phyloP scores from a whole-genome alignment of 2,113 vertebrate species.

The Nestor notabilis region DNA sequence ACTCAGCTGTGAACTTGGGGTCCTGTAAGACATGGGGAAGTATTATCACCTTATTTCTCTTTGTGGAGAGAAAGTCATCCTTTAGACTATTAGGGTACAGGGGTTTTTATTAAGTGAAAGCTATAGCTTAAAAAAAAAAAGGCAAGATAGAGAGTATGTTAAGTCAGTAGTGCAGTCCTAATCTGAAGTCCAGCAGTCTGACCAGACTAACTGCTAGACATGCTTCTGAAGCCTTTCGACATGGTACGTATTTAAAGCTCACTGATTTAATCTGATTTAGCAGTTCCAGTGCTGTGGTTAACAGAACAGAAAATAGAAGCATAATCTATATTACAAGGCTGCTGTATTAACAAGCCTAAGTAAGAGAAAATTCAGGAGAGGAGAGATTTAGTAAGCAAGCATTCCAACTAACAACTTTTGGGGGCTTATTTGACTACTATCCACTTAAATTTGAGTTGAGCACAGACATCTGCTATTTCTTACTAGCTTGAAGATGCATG shows the following conservation, averaged over 20 bases:
- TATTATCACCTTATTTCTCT: neutral
- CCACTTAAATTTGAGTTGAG: neutral
- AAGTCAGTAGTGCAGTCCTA: neutral
- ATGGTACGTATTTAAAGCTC: neutral
- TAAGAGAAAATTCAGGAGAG: neutral
- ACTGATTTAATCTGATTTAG: constrained; percentile 32
- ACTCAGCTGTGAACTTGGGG: neutral
- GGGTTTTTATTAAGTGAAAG: neutral
- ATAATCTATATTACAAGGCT: neutral
- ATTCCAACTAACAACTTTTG: neutral
- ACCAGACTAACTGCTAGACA: neutral
- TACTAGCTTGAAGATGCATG: neutral
- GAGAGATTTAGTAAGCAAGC: neutral
- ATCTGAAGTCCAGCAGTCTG: neutral
- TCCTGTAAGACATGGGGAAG: neutral
- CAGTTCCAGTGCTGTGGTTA: constrained; percentile 3
- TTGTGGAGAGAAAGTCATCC: neutral
- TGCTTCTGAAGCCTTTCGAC: neutral
- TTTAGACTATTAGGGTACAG: neutral
- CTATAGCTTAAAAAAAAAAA: neutral
- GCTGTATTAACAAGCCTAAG: neutral
- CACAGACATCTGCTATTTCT: neutral
- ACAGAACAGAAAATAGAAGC: constrained; percentile 24
- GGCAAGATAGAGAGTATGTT: neutral
- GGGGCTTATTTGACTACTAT: neutral